Evolutionary conservation across 2,113 vertebrate species (phyloP), one percentile per base, ranked within the genome.

Genomic region (Rhadina sibilatrix): DNA sequence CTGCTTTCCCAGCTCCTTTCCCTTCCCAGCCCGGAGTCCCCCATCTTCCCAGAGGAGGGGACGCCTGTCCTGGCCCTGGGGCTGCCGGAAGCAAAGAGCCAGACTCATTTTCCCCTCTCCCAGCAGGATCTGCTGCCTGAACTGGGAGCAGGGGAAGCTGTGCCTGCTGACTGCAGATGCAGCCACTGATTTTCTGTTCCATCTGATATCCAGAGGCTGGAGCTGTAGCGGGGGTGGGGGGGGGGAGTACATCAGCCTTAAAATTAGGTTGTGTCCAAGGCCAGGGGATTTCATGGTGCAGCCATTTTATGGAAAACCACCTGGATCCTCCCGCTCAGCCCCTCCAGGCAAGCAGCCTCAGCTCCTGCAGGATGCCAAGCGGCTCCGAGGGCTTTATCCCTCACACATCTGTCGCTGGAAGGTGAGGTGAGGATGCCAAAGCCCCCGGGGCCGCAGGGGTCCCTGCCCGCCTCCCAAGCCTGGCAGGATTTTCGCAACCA

Each of bases 371-470:
- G 61, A 10, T 5, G 18, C 38, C 69, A 4, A 3, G 44, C 44
- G 10, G 63, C 47, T 61, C 56, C 3, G 0, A 5, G 84, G 57
- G 71, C 4, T 76, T 53, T 7, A n/a, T 60, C 82, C 93, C 38
- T 2, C 80, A 0, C 46, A 0, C 3, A 5, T 12, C 60, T 59
- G 70, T 12, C 3, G 0, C 71, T 27, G 81, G 16, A 12, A 66
- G 57, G 9, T 0, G 12, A 83, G 77, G 23, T 8, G 72, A 56
- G 74, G 59, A 9, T 61, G 40, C 37, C 30, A 5, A 35, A 14
- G 8, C 33, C 53, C 27, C 33, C 37, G 38, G 75, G 23, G 4
- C 9, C 31, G 2, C 84, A 4, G 56, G 49, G 52, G 3, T 30
- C 31, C 47, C 31, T 16, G 12, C 56, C 44, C 9, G 0, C 70